Percentiles rank a stretch among this genome's conserved stretches.
Evolutionary conservation across 2,797 vertebrate species (phyloP).

Genomic region (Notoglanidium macrostoma): DNA sequence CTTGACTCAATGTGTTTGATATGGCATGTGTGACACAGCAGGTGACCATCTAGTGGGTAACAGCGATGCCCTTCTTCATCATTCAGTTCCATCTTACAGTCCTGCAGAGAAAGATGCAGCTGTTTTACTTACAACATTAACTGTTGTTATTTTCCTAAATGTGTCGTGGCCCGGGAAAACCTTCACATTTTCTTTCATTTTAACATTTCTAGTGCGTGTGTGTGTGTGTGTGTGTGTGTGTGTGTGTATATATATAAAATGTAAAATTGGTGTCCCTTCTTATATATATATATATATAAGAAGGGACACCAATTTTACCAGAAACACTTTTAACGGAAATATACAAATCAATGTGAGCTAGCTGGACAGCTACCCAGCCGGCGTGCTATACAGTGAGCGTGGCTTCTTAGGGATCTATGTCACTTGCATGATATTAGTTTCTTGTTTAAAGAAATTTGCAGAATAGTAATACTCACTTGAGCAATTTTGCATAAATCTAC

Average conservation of each 20-base stretch:
- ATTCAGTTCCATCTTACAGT: slow-evolving; percentile 91
- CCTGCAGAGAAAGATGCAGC: slow-evolving; percentile 69
- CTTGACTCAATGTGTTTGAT: slow-evolving; percentile 84
- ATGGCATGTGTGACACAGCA: slow-evolving; percentile 92
- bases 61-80: slow-evolving; percentile 95
- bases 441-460: not conserved
- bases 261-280: too few species aligned
- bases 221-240: too few species aligned
- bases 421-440: not conserved
- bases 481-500: not conserved
- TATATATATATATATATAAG: not conserved
- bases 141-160: not conserved
- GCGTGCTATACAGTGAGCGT: too few species aligned
- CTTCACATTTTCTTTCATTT: not conserved
- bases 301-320: not conserved
- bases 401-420: not conserved
- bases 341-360: too few species aligned
- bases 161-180: not conserved
- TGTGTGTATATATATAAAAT: too few species aligned
- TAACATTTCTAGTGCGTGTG: not conserved
- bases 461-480: not conserved
- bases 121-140: not conserved
- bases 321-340: not conserved
- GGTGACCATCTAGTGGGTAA: slow-evolving; percentile 88
- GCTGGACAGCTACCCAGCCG: too few species aligned